Percentiles rank a stretch among this genome's conserved stretches.
Conservation (phyloP, 2,797 vertebrate species). For the Lycodopsis pacificus region DNA sequence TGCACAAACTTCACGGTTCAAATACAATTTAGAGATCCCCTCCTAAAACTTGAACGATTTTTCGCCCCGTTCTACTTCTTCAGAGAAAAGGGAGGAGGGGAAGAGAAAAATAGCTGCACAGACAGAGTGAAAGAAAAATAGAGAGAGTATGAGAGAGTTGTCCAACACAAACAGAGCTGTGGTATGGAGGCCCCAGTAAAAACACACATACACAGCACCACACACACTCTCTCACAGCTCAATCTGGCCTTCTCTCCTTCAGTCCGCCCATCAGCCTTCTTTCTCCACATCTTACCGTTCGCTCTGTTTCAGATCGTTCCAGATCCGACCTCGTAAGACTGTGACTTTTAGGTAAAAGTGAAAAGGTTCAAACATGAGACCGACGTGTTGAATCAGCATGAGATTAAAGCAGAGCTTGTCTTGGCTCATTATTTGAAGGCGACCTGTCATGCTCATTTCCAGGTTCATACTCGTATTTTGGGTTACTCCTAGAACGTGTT, state of each 20-base stretch:
- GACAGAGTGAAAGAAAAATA: slow-evolving; percentile 59
- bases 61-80: slow-evolving; percentile 1
- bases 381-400: not conserved
- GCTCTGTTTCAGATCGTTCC: not conserved
- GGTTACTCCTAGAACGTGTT: too few relatives aligned
- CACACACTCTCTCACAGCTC: slow-evolving; percentile 42
- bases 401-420: not conserved
- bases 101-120: slow-evolving; percentile 28
- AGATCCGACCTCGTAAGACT: not conserved
- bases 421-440: not conserved
- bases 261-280: slow-evolving; percentile 5
- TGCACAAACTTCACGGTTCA: not conserved
- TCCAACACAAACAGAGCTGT: slow-evolving; percentile 71
- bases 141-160: slow-evolving; percentile 23
- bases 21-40: not conserved
- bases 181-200: slow-evolving; percentile 66
- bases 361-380: not conserved
- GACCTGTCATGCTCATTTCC: not conserved
- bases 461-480: not conserved
- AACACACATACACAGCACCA: slow-evolving; percentile 37
- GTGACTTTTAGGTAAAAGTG: not conserved
- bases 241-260: slow-evolving; percentile 24
- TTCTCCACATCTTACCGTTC: slow-evolving; percentile 8
- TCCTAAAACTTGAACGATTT: slow-evolving; percentile 1
- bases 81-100: slow-evolving; percentile 23